These are phyloP conservation scores for Anarsia innoxiella DNA, from an alignment of 2,888 invertebrate genomes.

Conservation along the genomic window DNA sequence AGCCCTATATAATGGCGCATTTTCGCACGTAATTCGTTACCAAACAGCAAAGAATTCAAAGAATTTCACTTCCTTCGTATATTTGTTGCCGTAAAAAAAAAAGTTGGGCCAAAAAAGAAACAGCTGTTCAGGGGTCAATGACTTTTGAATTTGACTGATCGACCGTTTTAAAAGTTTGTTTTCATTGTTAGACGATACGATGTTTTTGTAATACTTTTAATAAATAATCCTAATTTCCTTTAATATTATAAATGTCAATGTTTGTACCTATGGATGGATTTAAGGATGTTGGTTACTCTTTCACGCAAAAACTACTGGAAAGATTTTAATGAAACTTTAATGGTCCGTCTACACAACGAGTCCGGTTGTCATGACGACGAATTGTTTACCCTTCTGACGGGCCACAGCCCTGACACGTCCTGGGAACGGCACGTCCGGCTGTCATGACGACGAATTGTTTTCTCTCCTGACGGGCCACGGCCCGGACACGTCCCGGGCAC, in stretches of 20 bases:
- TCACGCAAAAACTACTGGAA: not conserved
- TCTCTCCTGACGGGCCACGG: no score
- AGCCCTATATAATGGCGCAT: no score
- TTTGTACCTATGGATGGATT: not conserved
- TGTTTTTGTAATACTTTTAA: not conserved
- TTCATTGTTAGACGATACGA: not conserved
- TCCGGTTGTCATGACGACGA: no score
- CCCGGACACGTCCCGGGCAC: no score
- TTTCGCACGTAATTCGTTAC: no score
- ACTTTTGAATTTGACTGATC: not conserved
- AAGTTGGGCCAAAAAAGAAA: not conserved
- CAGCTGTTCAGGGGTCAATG: conserved; percentile 1
- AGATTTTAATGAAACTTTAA: not conserved
- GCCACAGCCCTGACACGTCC: no score
- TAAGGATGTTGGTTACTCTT: not conserved
- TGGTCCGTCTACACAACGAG: no score
- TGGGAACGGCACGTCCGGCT: no score
- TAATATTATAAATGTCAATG: not conserved
- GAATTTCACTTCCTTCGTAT: no score
- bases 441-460: no score
- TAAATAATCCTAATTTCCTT: no score
- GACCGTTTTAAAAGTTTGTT: not conserved
- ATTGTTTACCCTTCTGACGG: no score
- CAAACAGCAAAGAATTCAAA: not conserved
- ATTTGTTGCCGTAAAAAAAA: not conserved